phyloP scores from a whole-genome alignment of 2,888 invertebrate genomes.

The Heliconius cydno region DNA sequence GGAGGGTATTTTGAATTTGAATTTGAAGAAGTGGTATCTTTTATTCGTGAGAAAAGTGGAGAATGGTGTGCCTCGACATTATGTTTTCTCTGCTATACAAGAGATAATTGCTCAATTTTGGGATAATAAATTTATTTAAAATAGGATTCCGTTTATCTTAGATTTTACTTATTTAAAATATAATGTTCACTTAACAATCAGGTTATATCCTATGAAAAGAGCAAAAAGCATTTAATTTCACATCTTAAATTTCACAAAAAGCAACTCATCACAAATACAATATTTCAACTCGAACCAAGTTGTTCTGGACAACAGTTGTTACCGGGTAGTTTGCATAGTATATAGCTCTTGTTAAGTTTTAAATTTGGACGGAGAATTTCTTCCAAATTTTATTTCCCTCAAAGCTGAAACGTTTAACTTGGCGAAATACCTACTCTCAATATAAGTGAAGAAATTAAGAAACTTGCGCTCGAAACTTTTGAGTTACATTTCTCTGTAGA shows the following conservation, averaged over 20 bases:
- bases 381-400: conserved; percentile 17
- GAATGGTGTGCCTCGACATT: neutral
- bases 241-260: conserved; percentile 20
- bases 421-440: conserved; percentile 31
- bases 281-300: conserved; percentile 43
- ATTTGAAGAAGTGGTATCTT: neutral
- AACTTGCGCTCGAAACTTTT: conserved; percentile 38
- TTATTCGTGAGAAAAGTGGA: neutral
- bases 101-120: too few species aligned
- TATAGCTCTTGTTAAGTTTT: conserved; percentile 23
- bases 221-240: neutral
- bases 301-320: conserved; percentile 17
- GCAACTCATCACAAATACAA: conserved; percentile 38
- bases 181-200: too few species aligned
- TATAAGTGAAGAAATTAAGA: conserved; percentile 43
- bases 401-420: conserved; percentile 27
- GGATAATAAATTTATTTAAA: too few species aligned
- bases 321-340: conserved; percentile 31
- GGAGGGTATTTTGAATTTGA: neutral
- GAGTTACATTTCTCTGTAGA: conserved; percentile 41
- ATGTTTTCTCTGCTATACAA: neutral
- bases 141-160: too few species aligned
- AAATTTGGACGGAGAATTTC: conserved; percentile 7
- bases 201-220: neutral
- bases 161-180: too few species aligned